A percentile compares a stretch with the other conserved stretches of the same genome.
Conservation (phyloP, 2,113 vertebrate genomes). For the Zosterops pallidus region DNA sequence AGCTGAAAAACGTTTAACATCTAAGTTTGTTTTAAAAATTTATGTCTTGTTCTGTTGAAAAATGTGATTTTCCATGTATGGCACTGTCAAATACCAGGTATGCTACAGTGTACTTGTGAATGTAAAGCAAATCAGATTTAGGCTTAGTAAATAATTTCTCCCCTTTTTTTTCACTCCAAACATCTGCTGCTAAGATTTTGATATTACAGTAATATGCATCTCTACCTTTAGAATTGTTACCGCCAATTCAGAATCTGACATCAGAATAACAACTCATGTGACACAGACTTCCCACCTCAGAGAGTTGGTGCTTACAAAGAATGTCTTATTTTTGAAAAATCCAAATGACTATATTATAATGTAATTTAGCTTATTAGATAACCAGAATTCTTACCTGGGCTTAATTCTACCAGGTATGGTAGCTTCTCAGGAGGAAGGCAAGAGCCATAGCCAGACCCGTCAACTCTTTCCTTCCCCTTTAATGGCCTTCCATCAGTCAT, state of each 20-base stretch:
- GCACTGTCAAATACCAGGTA: neutral
- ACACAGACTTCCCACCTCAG: neutral
- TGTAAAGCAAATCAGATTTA: neutral
- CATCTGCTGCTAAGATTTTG: neutral
- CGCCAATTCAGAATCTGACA: neutral
- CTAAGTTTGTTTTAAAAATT: neutral
- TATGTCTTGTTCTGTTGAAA: neutral
- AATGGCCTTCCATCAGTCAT: slow-evolving; percentile 77
- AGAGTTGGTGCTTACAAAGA: neutral
- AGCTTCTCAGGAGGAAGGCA: slow-evolving; percentile 88
- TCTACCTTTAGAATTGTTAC: neutral
- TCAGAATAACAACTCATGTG: neutral
- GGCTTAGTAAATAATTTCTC: neutral
- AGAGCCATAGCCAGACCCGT: slow-evolving; percentile 76
- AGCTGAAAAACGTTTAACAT: neutral
- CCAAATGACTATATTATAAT: neutral
- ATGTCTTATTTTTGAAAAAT: neutral
- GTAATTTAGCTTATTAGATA: neutral
- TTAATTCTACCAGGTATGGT: slow-evolving; percentile 96
- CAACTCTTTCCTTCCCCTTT: slow-evolving; percentile 78
- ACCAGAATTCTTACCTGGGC: slow-evolving; percentile 80
- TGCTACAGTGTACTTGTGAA: neutral
- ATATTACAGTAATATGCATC: neutral
- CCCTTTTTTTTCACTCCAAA: neutral
- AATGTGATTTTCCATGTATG: neutral